Percentiles rank a stretch among this genome's conserved stretches.
Evolutionary conservation across 2,113 vertebrate species (phyloP).

Genomic region (Passer domesticus): DNA sequence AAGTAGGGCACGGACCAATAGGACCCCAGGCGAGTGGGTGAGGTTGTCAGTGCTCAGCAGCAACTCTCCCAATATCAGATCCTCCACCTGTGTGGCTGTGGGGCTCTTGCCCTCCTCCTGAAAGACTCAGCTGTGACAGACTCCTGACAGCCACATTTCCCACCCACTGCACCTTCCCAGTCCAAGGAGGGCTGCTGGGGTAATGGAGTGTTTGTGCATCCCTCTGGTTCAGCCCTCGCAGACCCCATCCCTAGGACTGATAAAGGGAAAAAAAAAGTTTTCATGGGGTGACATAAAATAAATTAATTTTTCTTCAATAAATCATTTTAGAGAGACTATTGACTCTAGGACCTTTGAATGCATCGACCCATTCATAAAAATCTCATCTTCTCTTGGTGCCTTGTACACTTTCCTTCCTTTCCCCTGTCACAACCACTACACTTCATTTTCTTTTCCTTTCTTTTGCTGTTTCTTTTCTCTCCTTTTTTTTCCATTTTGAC

Average conservation of each 20-base stretch:
- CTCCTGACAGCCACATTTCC: background rate
- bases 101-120: background rate
- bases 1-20: background rate
- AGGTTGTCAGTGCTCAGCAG: background rate
- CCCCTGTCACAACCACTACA: conserved; percentile 31
- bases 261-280: background rate
- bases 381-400: conserved; percentile 31
- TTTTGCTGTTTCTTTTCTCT: conserved; percentile 39
- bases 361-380: conserved; percentile 52
- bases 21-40: background rate
- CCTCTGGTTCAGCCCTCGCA: background rate
- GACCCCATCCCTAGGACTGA: background rate
- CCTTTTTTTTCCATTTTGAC: conserved; percentile 9
- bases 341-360: conserved; percentile 40
- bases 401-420: conserved; percentile 7
- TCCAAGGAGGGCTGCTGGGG: background rate
- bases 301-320: conserved; percentile 51
- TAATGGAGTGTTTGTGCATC: background rate
- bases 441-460: conserved; percentile 66
- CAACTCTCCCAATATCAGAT: background rate
- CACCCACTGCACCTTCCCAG: background rate
- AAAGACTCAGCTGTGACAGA: background rate
- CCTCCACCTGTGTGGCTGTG: background rate
- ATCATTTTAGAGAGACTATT: conserved; percentile 41
- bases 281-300: background rate